Evolutionary conservation across 2,113 vertebrate species (phyloP).

Genomic region (Bettongia penicillata): DNA sequence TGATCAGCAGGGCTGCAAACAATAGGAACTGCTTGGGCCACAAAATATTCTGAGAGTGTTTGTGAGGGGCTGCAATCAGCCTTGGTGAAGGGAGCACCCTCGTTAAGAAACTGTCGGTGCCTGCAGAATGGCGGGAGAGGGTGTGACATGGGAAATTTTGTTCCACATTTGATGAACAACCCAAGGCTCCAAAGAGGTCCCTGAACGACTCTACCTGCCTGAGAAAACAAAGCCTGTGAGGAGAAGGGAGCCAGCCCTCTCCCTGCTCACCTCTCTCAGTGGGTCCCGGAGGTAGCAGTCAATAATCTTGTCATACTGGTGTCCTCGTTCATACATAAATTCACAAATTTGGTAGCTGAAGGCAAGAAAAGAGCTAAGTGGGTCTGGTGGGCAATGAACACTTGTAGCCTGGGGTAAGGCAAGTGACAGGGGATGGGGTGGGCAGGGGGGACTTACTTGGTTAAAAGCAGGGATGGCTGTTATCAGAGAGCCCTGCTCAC

Average conservation of each 20-base stretch:
- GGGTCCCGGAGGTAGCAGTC: constrained; percentile 95
- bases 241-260: not conserved
- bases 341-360: constrained; percentile 97
- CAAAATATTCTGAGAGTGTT: not conserved
- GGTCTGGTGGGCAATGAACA: not conserved
- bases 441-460: not conserved
- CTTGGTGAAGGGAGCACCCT: not conserved
- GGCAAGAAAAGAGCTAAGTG: constrained; percentile 59
- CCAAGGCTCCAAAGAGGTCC: not conserved
- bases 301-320: constrained; percentile 93
- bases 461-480: not conserved
- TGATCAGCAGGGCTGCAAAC: not conserved
- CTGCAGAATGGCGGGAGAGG: not conserved
- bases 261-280: constrained; percentile 89
- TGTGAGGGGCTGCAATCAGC: not conserved
- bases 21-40: not conserved
- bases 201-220: no score
- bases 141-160: not conserved
- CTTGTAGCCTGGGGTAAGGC: constrained; percentile 4
- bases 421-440: no score
- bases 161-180: no score
- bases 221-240: not conserved
- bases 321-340: constrained; percentile 96
- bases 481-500: not conserved
- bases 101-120: no score